Base-by-base conservation (phyloP, 92 coral and sea anemone genomes). In the Bergia puertoricense region DNA sequence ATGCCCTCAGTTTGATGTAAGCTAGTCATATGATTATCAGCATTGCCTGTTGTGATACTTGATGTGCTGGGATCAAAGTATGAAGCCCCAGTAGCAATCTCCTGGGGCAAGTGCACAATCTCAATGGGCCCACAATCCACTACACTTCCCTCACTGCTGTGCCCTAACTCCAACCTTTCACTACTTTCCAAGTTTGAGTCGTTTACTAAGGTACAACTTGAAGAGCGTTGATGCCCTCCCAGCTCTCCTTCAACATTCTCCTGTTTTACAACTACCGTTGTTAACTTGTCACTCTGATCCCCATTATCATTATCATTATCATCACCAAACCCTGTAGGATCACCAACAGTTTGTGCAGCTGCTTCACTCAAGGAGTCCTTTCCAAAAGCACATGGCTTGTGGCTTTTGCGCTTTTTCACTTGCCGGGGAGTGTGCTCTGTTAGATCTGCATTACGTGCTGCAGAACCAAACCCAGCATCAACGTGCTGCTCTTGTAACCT, bases 11-110 rank as follows among this genome's bases (percentile, higher is more conserved):
- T 75, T 51, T 84, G 87, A 37, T 23, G 67, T 84, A 71, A 68
- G 13, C 79, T 50, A n/a, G 77, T 38, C 79, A 82, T 43, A 43
- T 65, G 75, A 82, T 38, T 84, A 76, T 84, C 87, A 46, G 6
- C 66, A n/a, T 14, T 39, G 23, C 87, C 57, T 0, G 87, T 23
- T n/a, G 77, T 84, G 66, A 84, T 84, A 71, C 78, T 84, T 71
- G 87, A 68, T 48, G 87, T 84, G 30, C 78, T 42, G 22, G 87
- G 87, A 48, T 84, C 87, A 45, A 84, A 84, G 65, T 84, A 84
- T 10, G 87, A 84, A 20, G 87, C 77, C 30, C 87, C 87, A n/a
- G 87, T 84, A 23, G 87, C 65, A 14, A 84, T 72, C 77, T 84
- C 87, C 23, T 84, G 87, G 5, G 87, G 87, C 10, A 84, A 37